Percentiles rank a stretch among this genome's conserved stretches.
These are phyloP conservation scores for Centropus unirufus DNA, from an alignment of 2,113 vertebrate genomes.

Conservation along the genomic window DNA sequence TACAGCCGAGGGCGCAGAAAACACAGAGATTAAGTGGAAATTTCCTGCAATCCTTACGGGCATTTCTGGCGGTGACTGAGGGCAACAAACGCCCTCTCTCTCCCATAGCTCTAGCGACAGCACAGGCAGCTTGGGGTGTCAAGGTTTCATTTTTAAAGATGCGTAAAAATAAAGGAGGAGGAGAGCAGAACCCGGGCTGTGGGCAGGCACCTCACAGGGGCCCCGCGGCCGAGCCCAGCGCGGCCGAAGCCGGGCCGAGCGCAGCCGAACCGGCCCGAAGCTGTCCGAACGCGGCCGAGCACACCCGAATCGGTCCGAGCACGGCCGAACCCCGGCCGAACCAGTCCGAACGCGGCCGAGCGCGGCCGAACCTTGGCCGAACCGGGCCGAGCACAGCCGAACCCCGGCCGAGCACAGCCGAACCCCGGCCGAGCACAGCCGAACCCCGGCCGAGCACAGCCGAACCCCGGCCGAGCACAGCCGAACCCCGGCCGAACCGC, in stretches of 20 bases:
- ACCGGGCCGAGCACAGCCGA: no score
- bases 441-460: not conserved
- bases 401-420: no score
- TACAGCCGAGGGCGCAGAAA: not conserved
- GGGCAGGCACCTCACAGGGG: not conserved
- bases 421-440: not conserved
- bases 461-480: no score
- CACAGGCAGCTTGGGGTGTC: not conserved
- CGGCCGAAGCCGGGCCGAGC: no score
- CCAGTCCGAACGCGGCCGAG: not conserved
- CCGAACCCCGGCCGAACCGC: no score
- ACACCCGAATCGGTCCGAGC: no score
- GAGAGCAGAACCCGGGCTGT: accelerated
- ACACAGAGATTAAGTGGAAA: not conserved
- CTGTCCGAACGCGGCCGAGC: no score
- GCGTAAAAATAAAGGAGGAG: no score
- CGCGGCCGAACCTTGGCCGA: no score
- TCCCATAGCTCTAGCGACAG: not conserved
- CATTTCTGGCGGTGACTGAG: not conserved
- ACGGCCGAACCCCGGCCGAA: no score
- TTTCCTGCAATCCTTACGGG: not conserved
- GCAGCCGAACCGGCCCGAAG: no score
- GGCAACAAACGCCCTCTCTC: not conserved
- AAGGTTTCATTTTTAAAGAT: no score
- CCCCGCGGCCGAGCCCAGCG: not conserved